A percentile compares a stretch with the other conserved stretches of the same genome.
Evolutionary conservation across 2,113 vertebrate species (phyloP).

Genomic region (Takifugu flavidus): DNA sequence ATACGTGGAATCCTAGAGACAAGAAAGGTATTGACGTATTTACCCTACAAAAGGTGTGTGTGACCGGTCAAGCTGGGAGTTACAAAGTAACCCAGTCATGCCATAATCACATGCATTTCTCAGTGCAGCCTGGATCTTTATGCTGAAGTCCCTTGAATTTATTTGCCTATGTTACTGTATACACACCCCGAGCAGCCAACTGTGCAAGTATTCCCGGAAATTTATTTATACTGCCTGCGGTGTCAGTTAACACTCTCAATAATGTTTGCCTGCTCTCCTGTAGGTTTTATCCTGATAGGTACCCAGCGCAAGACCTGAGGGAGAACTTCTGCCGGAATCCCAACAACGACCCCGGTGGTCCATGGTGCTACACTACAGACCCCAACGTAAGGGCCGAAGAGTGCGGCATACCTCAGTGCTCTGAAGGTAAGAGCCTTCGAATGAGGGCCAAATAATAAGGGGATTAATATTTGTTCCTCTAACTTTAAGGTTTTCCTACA

Average conservation of each 20-base stretch:
- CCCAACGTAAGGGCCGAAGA: conserved; percentile 86
- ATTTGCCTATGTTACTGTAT: conserved; percentile 39
- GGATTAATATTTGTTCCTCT: neutral
- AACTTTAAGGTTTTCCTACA: conserved; percentile 25
- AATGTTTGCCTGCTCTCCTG: conserved; percentile 30
- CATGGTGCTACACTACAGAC: conserved; percentile 95
- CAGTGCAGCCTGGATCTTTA: conserved; percentile 1
- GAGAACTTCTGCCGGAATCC: conserved; percentile 97
- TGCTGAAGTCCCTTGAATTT: conserved; percentile 37
- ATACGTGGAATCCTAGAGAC: neutral
- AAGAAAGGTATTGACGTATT: conserved; percentile 22
- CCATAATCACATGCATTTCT: neutral
- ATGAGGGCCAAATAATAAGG: neutral
- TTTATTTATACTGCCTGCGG: conserved; percentile 50
- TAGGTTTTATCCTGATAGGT: conserved; percentile 77
- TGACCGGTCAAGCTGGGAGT: conserved; percentile 2
- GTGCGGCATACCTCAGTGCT: conserved; percentile 89
- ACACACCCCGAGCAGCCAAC: conserved; percentile 29
- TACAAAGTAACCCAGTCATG: conserved; percentile 9
- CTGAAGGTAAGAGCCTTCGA: conserved; percentile 80
- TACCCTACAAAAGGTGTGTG: conserved; percentile 25
- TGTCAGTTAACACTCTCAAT: conserved; percentile 44
- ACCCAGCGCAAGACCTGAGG: conserved; percentile 86
- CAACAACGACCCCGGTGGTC: conserved; percentile 88
- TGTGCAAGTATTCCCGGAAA: conserved; percentile 39